Evolutionary conservation across 2,888 invertebrate genomes (phyloP), one percentile per base, ranked within the genome.

Genomic region (Cantharis flavilabris): DNA sequence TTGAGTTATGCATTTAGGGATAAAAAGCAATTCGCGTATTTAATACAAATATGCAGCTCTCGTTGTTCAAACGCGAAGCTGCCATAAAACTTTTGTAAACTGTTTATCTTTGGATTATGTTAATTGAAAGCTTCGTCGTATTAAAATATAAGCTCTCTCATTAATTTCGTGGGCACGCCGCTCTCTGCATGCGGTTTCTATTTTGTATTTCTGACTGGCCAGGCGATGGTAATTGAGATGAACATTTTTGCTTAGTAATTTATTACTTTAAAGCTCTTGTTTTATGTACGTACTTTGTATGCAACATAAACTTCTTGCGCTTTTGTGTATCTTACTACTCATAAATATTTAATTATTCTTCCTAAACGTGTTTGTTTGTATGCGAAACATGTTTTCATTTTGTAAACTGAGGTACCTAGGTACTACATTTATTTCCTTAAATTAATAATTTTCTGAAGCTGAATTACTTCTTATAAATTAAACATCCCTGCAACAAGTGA

Each of bases 21-120:
- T 67, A 71, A 71, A 73, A 72, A 72, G 30, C 23, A 72, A 72
- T 73, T 70, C 76, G 73, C 65, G 72, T 76, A 76, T 77, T 74
- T 74, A 70, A 73, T 71, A 77, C 70, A 77, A 77, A 77, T 73
- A 77, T 77, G 71, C 71, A 72, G 65, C 63, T 14, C 28, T 28
- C 69, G 69, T 73, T 73, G 73, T 77, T 74, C 71, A 77, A 77
- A 77, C 77, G 69, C 71, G 63, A 20, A 70, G 16, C 70, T 76
- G 67, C 73, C 74, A 80, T 78, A 74, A 79, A 80, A 78, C 76
- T 80, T 80, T 78, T 76, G 77, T 76, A 79, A 79, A 78, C 73
- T 80, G 80, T 80, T 80, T 80, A 75, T 80, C 79, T 80, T 79
- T 18, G 76, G 79, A 79, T 80, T 80, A 80, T 80, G 80, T 78